phyloP scores from a whole-genome alignment of 1,140 invertebrate species.

The Chironomus tepperi region DNA sequence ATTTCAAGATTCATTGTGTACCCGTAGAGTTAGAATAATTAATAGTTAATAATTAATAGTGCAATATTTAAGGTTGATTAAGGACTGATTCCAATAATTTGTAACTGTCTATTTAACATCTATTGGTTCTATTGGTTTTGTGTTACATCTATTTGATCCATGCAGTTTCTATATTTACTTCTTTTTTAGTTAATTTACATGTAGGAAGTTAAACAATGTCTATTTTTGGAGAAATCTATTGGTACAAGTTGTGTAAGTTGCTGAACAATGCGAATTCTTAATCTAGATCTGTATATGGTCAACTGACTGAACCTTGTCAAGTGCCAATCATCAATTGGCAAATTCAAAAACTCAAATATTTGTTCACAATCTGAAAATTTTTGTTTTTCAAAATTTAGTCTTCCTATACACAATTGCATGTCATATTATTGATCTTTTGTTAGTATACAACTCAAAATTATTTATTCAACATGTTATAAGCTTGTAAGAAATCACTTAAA shows the following conservation, averaged over 20 bases:
- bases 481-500: no score
- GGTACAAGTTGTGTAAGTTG: neutral
- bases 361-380: no score
- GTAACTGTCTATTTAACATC: neutral
- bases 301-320: no score
- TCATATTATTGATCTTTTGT: no score
- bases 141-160: neutral
- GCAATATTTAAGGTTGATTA: neutral
- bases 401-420: no score
- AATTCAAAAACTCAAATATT: no score
- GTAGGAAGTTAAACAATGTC: neutral
- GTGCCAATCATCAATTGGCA: no score
- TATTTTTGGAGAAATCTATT: neutral
- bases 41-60: neutral
- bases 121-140: conserved; percentile 6
- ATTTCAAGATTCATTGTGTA: neutral
- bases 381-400: no score
- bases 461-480: no score
- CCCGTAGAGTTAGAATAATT: conserved; percentile 6
- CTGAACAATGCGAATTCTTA: no score
- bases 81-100: neutral
- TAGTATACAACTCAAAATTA: no score
- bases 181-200: neutral
- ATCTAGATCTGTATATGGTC: no score
- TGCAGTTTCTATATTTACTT: neutral